phyloP scores from a whole-genome alignment of 1,140 invertebrate genomes.

The Cydia pomonella region DNA sequence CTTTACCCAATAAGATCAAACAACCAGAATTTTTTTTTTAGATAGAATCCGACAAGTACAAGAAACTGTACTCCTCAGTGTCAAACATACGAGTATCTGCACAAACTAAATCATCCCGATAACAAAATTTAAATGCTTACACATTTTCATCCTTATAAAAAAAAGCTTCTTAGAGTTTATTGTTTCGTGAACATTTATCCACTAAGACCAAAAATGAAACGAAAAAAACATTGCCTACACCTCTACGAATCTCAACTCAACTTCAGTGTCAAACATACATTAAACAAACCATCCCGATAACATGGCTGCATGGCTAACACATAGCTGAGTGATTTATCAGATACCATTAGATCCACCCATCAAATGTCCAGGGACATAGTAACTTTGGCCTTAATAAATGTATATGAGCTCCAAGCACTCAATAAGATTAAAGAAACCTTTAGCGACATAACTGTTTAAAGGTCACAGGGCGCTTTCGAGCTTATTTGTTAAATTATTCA shows the following conservation, averaged over 20 bases:
- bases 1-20: no score
- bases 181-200: no score
- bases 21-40: no score
- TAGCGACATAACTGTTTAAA: slow-evolving; percentile 8
- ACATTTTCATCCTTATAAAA: no score
- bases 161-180: no score
- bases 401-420: neutral
- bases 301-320: neutral
- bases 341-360: slow-evolving; percentile 23
- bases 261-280: neutral
- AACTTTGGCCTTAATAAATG: slow-evolving; percentile 15
- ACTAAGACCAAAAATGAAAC: no score
- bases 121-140: no score
- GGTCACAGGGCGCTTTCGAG: slow-evolving; percentile 15
- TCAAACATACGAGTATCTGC: no score
- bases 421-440: slow-evolving; percentile 21
- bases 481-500: slow-evolving; percentile 15
- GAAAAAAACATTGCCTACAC: no score
- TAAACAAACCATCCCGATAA: neutral
- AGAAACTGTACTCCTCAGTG: no score
- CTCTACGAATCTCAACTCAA: neutral
- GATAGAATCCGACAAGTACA: no score
- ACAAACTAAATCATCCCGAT: no score
- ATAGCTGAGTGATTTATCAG: slow-evolving; percentile 24
- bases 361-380: neutral